Percentiles rank a stretch among this genome's conserved stretches.
Evolutionary conservation across 2,888 invertebrate genomes (phyloP).

Genomic region (Eudasyphora cyanicolor): DNA sequence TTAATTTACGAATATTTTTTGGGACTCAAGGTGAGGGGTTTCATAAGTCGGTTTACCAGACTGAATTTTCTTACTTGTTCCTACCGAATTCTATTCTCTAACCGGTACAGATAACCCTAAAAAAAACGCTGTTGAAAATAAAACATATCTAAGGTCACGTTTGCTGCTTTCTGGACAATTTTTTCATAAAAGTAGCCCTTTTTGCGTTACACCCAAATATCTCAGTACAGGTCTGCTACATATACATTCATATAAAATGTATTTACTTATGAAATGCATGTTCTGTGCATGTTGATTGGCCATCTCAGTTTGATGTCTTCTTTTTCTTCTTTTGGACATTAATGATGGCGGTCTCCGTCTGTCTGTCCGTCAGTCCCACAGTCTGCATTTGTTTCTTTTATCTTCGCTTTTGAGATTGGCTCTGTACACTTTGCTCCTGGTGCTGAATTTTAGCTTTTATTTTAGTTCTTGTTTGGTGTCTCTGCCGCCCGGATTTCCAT

Average conservation of each 20-base stretch:
- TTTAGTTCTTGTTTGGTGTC: background rate
- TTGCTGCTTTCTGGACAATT: no score
- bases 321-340: conserved; percentile 50
- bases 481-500: conserved; percentile 19
- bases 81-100: no score
- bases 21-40: no score
- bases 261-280: background rate
- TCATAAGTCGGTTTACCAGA: no score
- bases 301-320: conserved; percentile 62
- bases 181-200: no score
- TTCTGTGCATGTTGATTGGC: conserved; percentile 62
- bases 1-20: no score
- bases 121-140: no score
- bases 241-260: background rate
- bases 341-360: conserved; percentile 66
- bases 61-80: no score
- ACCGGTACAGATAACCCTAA: no score
- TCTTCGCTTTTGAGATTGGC: background rate
- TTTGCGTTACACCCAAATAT: conserved; percentile 2
- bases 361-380: background rate
- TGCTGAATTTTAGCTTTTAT: background rate
- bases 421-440: background rate
- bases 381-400: background rate
- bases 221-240: background rate
- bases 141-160: no score